Evolutionary conservation across 1,140 invertebrate genomes (phyloP).

Genomic region (Oryzaephilus surinamensis): DNA sequence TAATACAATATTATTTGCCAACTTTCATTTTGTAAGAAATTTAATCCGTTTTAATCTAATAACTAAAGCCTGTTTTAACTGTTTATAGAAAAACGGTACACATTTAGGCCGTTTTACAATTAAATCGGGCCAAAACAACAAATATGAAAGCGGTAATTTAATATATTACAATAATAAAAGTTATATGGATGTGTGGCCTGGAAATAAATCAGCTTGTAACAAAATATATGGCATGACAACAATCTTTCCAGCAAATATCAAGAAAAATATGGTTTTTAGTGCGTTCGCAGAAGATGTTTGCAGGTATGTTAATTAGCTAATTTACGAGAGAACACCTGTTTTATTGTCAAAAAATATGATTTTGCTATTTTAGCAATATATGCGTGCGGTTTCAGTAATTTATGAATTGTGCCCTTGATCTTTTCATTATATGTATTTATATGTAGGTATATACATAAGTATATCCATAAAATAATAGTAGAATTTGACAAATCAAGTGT

Average conservation of each 20-base stretch:
- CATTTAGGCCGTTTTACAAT: conserved; percentile 35
- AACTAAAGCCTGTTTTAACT: conserved; percentile 1
- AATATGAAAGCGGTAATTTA: conserved; percentile 32
- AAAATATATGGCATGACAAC: conserved; percentile 35
- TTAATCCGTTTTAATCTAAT: not conserved
- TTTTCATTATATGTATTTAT: too few species aligned
- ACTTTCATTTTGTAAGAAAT: conserved; percentile 18
- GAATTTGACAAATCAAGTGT: too few species aligned
- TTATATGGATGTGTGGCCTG: conserved; percentile 26
- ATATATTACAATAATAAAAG: too few species aligned
- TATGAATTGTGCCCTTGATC: too few species aligned
- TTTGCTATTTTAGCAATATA: too few species aligned
- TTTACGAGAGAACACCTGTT: too few species aligned
- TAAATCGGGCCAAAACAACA: conserved; percentile 32
- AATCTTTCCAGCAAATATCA: conserved; percentile 35
- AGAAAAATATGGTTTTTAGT: conserved; percentile 28
- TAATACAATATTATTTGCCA: conserved; percentile 16
- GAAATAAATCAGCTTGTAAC: conserved; percentile 30
- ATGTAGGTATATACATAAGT: too few species aligned
- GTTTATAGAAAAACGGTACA: conserved; percentile 39
- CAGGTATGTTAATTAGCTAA: too few species aligned
- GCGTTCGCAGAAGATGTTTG: conserved; percentile 39
- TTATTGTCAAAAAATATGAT: too few species aligned
- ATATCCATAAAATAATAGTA: too few species aligned
- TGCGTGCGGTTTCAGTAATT: too few species aligned